phyloP scores from a whole-genome alignment of 2,888 invertebrate genomes.

The Pteria penguin region DNA sequence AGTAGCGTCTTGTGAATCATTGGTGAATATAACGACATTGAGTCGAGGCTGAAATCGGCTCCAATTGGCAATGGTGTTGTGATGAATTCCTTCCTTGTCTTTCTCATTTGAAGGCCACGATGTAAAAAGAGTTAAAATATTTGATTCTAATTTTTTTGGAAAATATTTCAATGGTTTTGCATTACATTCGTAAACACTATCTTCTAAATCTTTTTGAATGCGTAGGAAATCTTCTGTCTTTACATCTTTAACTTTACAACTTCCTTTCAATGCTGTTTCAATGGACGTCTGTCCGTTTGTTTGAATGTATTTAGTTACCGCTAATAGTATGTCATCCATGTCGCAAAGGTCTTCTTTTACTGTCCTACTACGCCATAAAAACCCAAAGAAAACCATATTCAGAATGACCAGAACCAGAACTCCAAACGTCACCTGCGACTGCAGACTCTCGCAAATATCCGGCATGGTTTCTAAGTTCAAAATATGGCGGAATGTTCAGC shows the following conservation, averaged over 20 bases:
- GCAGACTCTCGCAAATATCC: background rate
- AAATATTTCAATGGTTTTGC: background rate
- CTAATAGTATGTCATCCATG: background rate
- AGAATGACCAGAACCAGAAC: background rate
- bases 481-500: too few species aligned
- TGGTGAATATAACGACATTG: conserved; percentile 56
- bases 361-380: background rate
- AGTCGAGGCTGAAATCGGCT: conserved; percentile 47
- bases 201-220: background rate
- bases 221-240: background rate
- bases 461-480: too few species aligned
- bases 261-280: background rate
- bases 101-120: conserved; percentile 43
- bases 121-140: conserved; percentile 39
- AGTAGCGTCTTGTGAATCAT: conserved; percentile 37
- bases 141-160: background rate
- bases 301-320: background rate
- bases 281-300: background rate
- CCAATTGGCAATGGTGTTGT: conserved; percentile 59
- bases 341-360: background rate
- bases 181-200: background rate
- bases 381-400: background rate
- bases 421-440: background rate
- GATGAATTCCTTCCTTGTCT: conserved; percentile 42
- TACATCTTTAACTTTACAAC: background rate